Evolutionary conservation across 2,113 vertebrate genomes (phyloP).

Genomic region (Mormyrus iriodes): DNA sequence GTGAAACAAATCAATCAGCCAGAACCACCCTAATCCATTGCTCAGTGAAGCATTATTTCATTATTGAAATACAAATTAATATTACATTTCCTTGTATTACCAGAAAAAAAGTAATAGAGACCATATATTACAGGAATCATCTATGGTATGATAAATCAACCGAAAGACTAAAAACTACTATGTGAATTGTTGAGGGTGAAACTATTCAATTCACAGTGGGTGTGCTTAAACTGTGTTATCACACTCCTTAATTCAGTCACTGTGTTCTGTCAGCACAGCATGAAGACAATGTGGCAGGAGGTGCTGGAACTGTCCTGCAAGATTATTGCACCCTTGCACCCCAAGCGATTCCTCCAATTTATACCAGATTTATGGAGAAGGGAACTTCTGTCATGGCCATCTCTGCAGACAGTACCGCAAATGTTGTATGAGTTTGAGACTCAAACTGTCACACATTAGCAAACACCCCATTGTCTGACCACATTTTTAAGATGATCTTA

Average conservation of each 20-base stretch:
- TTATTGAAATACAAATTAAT: slow-evolving; percentile 58
- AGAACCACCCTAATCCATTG: slow-evolving; percentile 47
- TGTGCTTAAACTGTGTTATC: slow-evolving; percentile 24
- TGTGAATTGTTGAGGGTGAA: slow-evolving; percentile 34
- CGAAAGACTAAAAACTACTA: slow-evolving; percentile 43
- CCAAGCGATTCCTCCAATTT: not conserved
- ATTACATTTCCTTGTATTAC: slow-evolving; percentile 47
- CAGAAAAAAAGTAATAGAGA: slow-evolving; percentile 47
- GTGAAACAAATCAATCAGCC: slow-evolving; percentile 54
- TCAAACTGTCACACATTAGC: not conserved
- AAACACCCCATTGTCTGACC: not conserved
- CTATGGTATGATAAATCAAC: slow-evolving; percentile 54
- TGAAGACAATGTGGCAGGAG: not conserved
- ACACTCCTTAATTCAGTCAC: not conserved
- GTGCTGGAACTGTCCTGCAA: not conserved
- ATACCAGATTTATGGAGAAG: slow-evolving; percentile 3
- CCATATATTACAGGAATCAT: slow-evolving; percentile 45
- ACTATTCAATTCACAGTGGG: slow-evolving; percentile 36
- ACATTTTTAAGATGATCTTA: not conserved
- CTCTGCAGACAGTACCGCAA: not conserved
- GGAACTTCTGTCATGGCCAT: not conserved
- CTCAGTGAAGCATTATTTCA: slow-evolving; percentile 28
- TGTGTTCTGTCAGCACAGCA: not conserved
- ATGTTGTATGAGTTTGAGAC: not conserved
- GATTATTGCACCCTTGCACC: not conserved